A percentile compares a stretch with the other conserved stretches of the same genome.
Evolutionary conservation across 2,113 vertebrate species (phyloP).

Genomic region (Gallinago media): DNA sequence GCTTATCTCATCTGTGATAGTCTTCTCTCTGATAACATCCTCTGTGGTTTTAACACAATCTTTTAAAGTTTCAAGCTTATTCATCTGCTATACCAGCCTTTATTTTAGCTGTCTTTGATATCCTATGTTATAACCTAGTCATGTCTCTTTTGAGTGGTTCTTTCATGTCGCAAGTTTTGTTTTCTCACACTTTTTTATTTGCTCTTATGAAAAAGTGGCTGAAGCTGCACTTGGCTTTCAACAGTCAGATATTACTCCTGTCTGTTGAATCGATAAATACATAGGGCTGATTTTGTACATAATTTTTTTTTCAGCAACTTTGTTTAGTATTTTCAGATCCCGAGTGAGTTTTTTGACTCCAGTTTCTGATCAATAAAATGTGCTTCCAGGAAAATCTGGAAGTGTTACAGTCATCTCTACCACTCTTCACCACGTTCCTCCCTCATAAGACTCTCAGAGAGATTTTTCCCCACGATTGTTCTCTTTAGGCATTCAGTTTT

Average conservation of each 20-base stretch:
- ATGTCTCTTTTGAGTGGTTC: not conserved
- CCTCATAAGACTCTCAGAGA: not conserved
- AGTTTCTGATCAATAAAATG: constrained; percentile 14
- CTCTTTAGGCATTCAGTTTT: not conserved
- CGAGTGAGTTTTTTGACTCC: not conserved
- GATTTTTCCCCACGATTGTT: not conserved
- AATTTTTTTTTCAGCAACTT: not conserved
- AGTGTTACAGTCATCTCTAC: not conserved
- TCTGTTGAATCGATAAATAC: not conserved
- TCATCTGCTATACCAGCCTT: not conserved
- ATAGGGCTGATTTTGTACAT: not conserved
- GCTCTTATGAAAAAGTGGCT: not conserved
- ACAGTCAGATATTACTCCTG: not conserved
- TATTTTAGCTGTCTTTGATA: not conserved
- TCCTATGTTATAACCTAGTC: not conserved
- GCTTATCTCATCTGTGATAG: not conserved
- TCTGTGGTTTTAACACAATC: not conserved
- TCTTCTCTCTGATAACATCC: not conserved
- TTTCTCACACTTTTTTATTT: not conserved
- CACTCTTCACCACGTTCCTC: not conserved
- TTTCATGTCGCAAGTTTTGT: not conserved
- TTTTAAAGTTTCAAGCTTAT: not conserved
- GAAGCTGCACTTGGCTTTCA: not conserved
- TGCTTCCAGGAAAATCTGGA: constrained; percentile 28
- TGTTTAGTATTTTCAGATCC: not conserved